Evolutionary conservation across 2,888 invertebrate species (phyloP), one percentile per base, ranked within the genome.

Genomic region (Lepeophtheirus nordmannii): DNA sequence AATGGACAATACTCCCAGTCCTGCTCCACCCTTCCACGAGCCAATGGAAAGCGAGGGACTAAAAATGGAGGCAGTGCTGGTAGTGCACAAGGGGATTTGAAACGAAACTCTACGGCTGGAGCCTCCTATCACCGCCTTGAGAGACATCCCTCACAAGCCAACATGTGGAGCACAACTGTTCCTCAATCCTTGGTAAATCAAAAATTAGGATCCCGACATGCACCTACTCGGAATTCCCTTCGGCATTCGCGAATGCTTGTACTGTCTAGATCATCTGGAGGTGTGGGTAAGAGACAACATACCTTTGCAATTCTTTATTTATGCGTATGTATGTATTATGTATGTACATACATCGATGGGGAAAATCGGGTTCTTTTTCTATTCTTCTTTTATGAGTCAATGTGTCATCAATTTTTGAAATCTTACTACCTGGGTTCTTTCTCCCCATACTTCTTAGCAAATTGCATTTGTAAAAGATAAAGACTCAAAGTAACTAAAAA

Each of bases 221-320:
- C 82, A 20, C 84, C 84, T 62, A 84, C 84, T 30, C 78, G 84
- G 72, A 83, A 82, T 73, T 84, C 83, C 72, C 77, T 84, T 69
- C 76, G 84, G 69, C 84, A 84, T 73, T 83, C 83, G 73, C 77
- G 84, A 69, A 84, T 84, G 83, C 80, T 84, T 69, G 83, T 83
- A 23, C 78, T 83, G 73, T 81, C 80, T 72, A 80, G 80, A 72
- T 79, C 77, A 69, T 81, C 81, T 71, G 77, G 77, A 74, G 76
- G 80, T 80, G 73, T 17, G 17, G 53, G 53, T 46, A 46, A n/a
- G 53, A 30, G 2, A 5, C 7, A 30, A 30, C 7, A 7, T 30
- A 5, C 7, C 30, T 30, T 30, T 30, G 30, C 30, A 30, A 30
- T 30, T 30, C 7, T 30, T 30, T 7, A 2, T 30, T 30, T 7